Percentiles rank a stretch among this genome's conserved stretches.
Evolutionary conservation across 2,113 vertebrate genomes (phyloP).

Genomic region (Atractosteus spatula): DNA sequence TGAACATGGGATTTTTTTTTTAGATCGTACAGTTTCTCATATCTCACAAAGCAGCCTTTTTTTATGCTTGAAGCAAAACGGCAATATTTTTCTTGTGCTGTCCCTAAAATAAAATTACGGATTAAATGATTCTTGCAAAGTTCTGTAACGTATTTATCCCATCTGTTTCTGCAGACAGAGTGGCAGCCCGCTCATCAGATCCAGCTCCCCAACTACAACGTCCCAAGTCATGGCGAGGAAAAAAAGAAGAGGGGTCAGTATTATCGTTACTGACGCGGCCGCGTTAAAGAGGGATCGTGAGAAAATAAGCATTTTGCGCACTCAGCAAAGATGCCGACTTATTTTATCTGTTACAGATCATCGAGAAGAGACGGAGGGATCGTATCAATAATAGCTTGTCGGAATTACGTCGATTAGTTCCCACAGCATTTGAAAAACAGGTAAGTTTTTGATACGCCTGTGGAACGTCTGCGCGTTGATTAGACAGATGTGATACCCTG

Average conservation of each 20-base stretch:
- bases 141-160: neutral
- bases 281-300: too few relatives aligned
- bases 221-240: slow-evolving; percentile 91
- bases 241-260: slow-evolving; percentile 82
- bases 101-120: neutral
- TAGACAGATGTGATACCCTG: too few relatives aligned
- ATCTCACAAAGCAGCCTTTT: too few relatives aligned
- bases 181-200: slow-evolving; percentile 71
- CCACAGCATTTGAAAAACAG: slow-evolving; percentile 94
- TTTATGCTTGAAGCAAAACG: too few relatives aligned
- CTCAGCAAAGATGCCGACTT: neutral
- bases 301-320: too few relatives aligned
- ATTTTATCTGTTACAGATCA: slow-evolving; percentile 66
- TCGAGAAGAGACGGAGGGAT: slow-evolving; percentile 93
- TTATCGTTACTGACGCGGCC: slow-evolving; percentile 9
- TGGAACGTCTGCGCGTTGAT: too few relatives aligned
- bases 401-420: slow-evolving; percentile 87
- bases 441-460: slow-evolving; percentile 56
- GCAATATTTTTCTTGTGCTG: too few relatives aligned
- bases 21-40: too few relatives aligned
- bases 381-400: slow-evolving; percentile 93
- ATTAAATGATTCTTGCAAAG: neutral
- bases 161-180: slow-evolving; percentile 61
- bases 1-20: too few relatives aligned
- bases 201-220: slow-evolving; percentile 81